Evolutionary conservation across 30 jellyfish, hydroid and myxozoan genomes (phyloP).

Genomic region (Cassiopea andromeda): DNA sequence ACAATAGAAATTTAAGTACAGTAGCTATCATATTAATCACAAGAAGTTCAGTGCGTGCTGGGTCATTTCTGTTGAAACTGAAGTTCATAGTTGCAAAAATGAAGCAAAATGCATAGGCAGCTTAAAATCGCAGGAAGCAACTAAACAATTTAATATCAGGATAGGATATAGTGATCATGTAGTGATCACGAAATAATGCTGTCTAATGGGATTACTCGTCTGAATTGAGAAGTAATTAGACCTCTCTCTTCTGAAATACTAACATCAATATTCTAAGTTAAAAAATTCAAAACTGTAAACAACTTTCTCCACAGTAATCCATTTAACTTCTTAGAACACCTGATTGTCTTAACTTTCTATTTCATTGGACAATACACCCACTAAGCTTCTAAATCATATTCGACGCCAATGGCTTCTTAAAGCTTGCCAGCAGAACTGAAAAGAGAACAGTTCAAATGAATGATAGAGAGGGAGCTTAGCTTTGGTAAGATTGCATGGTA

Average conservation of each 20-base stretch:
- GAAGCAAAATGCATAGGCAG: background rate
- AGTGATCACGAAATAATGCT: conserved; percentile 59
- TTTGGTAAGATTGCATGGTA: conserved; percentile 24
- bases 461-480: conserved; percentile 47
- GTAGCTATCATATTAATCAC: conserved; percentile 25
- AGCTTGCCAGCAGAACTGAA: conserved; percentile 52
- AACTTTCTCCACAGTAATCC: conserved; percentile 71
- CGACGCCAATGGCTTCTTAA: conserved; percentile 48
- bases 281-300: conserved; percentile 69
- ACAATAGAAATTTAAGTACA: conserved; percentile 16
- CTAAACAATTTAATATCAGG: conserved; percentile 4
- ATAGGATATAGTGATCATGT: conserved; percentile 63
- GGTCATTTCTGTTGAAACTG: conserved; percentile 36
- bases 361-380: conserved; percentile 54
- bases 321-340: conserved; percentile 56
- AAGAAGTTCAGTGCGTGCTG: conserved; percentile 36
- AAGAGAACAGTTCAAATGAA: conserved; percentile 40
- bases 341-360: conserved; percentile 55
- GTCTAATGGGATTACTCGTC: conserved; percentile 43
- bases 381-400: conserved; percentile 39
- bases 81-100: conserved; percentile 12
- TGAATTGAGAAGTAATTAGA: conserved; percentile 61
- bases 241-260: conserved; percentile 65
- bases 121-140: conserved; percentile 43
- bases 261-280: conserved; percentile 64